These are phyloP conservation scores for Tympanoctomys barrerae DNA, from an alignment of 2,797 vertebrate species.

Conservation along the genomic window DNA sequence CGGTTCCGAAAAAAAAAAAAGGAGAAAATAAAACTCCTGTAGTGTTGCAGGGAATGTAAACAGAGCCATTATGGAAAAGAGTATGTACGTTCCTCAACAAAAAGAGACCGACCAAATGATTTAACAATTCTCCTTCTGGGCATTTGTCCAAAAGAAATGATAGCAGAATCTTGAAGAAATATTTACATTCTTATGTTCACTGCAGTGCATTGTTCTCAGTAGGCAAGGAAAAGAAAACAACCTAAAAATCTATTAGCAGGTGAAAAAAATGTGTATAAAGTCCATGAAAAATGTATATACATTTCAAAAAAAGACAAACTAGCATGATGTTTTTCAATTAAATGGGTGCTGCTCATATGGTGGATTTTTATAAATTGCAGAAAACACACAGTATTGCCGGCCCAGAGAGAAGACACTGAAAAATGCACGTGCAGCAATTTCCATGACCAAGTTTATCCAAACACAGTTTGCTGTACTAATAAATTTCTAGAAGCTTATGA, in stretches of 20 bases:
- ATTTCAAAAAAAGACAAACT: neutral
- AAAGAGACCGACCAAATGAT: neutral
- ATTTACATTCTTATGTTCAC: neutral
- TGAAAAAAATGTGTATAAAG: neutral
- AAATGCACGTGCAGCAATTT: neutral
- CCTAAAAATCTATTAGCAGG: neutral
- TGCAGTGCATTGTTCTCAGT: neutral
- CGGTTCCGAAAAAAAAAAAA: neutral
- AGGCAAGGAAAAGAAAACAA: neutral
- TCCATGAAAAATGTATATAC: neutral
- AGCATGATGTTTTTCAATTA: neutral
- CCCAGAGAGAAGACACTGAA: neutral
- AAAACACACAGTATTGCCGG: neutral
- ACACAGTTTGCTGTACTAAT: neutral
- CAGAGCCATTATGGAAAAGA: neutral
- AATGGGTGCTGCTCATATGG: neutral
- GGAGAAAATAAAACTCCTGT: neutral
- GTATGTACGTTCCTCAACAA: neutral
- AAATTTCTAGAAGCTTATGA: neutral
- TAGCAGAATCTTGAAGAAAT: neutral
- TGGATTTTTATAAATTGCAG: neutral
- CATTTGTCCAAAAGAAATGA: neutral
- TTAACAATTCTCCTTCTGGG: constrained; percentile 4
- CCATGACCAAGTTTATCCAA: neutral
- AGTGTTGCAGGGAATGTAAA: constrained; percentile 23